Conservation (phyloP, 2,888 invertebrate genomes). For the Anagyrus pseudococci region DNA sequence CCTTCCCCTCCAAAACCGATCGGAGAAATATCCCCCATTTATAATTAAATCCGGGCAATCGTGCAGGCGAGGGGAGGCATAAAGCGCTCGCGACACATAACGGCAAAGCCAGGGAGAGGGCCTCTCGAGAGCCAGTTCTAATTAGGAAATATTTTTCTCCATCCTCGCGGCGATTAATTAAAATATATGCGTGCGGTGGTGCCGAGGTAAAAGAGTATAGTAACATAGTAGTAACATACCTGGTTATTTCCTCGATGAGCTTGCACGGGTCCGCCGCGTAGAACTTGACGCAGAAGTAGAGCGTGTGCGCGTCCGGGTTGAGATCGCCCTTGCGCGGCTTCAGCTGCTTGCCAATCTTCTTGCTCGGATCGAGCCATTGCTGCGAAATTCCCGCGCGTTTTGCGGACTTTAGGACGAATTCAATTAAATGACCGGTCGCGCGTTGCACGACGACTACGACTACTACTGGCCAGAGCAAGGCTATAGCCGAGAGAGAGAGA, state of each 20-base stretch:
- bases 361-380: slow-evolving; percentile 95
- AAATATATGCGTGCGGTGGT: not conserved
- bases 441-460: not conserved
- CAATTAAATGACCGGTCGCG: slow-evolving; percentile 22
- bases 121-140: slow-evolving; percentile 14
- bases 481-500: not conserved
- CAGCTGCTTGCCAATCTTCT: slow-evolving; percentile 86
- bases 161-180: slow-evolving; percentile 12
- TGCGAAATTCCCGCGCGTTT: slow-evolving; percentile 55
- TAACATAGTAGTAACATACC: no score
- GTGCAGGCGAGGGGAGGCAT: not conserved
- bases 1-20: no score
- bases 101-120: no score
- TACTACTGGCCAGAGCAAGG: no score
- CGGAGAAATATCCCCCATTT: not conserved
- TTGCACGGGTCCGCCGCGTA: slow-evolving; percentile 98
- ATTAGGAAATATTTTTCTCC: slow-evolving; percentile 20
- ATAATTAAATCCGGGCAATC: slow-evolving; percentile 11
- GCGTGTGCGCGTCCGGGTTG: slow-evolving; percentile 74
- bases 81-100: no score
- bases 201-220: not conserved
- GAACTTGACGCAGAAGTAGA: slow-evolving; percentile 97
- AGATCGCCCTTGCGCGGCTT: slow-evolving; percentile 68
- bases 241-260: slow-evolving; percentile 92
- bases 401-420: slow-evolving; percentile 29